Conservation (phyloP, 2,797 vertebrate genomes). For the Staurois parvus region DNA sequence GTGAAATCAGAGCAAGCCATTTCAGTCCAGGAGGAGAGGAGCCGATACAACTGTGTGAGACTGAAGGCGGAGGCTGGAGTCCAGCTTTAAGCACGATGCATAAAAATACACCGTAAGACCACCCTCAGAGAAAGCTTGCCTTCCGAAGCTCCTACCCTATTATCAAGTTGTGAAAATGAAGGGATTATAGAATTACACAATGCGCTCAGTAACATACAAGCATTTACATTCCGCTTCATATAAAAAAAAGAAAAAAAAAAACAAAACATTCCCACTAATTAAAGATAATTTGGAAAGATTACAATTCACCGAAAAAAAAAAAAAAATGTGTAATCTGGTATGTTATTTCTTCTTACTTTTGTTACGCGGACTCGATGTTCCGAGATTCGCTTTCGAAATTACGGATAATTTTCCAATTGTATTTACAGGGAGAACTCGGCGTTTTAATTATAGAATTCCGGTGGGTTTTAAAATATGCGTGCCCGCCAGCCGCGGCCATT, state of each 20-base stretch:
- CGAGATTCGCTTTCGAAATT: conserved; percentile 57
- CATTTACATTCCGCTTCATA: conserved; percentile 31
- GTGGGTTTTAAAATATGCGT: conserved; percentile 15
- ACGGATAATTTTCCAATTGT: conserved; percentile 63
- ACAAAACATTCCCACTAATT: conserved; percentile 68
- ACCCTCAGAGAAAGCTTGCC: conserved; percentile 13
- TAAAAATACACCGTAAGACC: conserved; percentile 5
- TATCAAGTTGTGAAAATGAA: conserved; percentile 36
- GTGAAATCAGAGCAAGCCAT: too few species aligned
- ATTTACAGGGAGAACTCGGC: conserved; percentile 63
- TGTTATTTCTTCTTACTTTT: conserved; percentile 61
- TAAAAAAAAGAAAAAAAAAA: conserved; percentile 20
- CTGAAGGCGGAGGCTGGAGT: too few species aligned
- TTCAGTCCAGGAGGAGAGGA: too few species aligned
- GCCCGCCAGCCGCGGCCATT: neutral
- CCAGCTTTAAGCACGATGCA: neutral
- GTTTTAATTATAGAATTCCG: conserved; percentile 66
- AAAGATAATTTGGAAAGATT: conserved; percentile 73
- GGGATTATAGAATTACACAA: conserved; percentile 41
- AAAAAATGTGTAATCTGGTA: conserved; percentile 61
- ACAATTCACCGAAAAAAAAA: conserved; percentile 55
- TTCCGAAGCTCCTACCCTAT: conserved; percentile 8
- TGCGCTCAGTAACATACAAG: conserved; percentile 29
- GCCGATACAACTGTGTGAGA: too few species aligned
- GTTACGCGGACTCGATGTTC: conserved; percentile 59